Evolutionary conservation across 1,140 invertebrate species (phyloP).

Genomic region (Drosophila nasuta): DNA sequence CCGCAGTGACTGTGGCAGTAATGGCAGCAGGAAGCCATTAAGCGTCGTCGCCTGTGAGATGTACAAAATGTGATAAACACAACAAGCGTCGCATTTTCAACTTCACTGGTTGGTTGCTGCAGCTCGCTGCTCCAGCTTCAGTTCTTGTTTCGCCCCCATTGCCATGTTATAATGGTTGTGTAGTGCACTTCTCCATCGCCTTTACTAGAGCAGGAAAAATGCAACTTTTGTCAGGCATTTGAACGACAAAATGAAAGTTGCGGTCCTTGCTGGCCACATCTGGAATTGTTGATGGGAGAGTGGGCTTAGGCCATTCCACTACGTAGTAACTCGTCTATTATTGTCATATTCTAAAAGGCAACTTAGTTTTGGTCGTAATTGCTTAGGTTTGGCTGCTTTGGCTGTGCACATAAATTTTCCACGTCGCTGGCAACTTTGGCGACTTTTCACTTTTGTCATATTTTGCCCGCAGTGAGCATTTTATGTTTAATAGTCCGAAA

Average conservation of each 20-base stretch:
- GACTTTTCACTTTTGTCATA: constrained; percentile 58
- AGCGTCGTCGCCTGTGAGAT: constrained; percentile 46
- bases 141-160: background rate
- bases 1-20: constrained; percentile 8
- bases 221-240: constrained; percentile 56
- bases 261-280: constrained; percentile 37
- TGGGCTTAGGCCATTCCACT: background rate
- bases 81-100: constrained; percentile 50
- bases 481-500: constrained; percentile 46
- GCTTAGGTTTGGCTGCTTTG: constrained; percentile 40
- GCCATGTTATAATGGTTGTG: constrained; percentile 48
- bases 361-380: constrained; percentile 56
- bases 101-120: constrained; percentile 26
- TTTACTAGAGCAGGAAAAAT: constrained; percentile 46
- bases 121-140: background rate
- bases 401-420: constrained; percentile 45
- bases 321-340: constrained; percentile 2
- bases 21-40: constrained; percentile 58
- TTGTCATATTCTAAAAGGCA: constrained; percentile 44
- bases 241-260: constrained; percentile 37
- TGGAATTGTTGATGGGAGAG: constrained; percentile 15
- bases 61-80: constrained; percentile 65
- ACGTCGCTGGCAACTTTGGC: constrained; percentile 17
- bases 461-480: constrained; percentile 34
- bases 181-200: constrained; percentile 38